Evolutionary conservation across 2,113 vertebrate genomes (phyloP), one percentile per base, ranked within the genome.

Genomic region (Engraulis encrasicolus): DNA sequence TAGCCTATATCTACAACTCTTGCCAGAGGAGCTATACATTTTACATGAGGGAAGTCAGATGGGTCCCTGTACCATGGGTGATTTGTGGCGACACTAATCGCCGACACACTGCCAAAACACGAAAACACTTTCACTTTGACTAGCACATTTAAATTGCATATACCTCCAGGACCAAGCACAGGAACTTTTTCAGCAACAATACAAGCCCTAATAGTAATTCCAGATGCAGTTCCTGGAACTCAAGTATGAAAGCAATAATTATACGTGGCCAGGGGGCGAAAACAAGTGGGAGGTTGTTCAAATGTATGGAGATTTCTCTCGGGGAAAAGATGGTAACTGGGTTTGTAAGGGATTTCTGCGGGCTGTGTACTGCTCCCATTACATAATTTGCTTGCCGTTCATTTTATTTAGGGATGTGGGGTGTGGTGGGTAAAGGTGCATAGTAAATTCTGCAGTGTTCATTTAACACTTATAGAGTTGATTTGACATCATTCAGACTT

Each of bases 341-440:
- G 45, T 52, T 40, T 77, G 61, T 81, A 77, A 79, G 20, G 74
- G 83, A 85, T 52, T 2, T 81, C 85, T 79, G 40, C 37, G 45
- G 86, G 88, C 85, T 71, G 81, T 49, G 71, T 61, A 77, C 34
- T 71, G 82, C 84, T 87, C 84, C 54, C 74, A 77, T 87, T 90
- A 85, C 85, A 89, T 90, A 82, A 86, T 86, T 89, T 87, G 61
- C 50, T 52, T 86, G 34, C 19, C 77, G 45, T 87, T 82, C 82
- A 50, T 82, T 86, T 86, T 79, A 80, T 84, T 37, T 45, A 23
- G 36, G n/a, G 80, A n/a, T 34, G 71, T 49, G 74, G 18, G 38
- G 81, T 17, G 45, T n/a, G 48, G 45, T 50, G 58, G 58, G 31
- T n/a, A n/a, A n/a, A n/a, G n/a, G n/a, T n/a, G n/a, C n/a, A n/a